Percentiles rank a stretch among this genome's conserved stretches.
Evolutionary conservation across 2,888 invertebrate genomes (phyloP).

Genomic region (Scaeva pyrastri): DNA sequence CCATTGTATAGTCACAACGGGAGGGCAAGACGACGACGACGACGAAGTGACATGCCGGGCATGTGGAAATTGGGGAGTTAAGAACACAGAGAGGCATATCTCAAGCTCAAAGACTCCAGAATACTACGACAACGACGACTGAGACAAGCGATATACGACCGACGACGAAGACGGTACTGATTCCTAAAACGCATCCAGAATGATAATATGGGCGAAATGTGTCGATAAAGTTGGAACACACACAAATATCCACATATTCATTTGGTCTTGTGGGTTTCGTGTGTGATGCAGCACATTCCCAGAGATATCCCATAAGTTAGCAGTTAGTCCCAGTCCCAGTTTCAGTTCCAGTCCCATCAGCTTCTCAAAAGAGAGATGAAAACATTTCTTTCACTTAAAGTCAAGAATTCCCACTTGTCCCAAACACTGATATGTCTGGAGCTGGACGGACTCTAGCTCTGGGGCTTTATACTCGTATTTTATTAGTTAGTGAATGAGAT

Average conservation of each 20-base stretch:
- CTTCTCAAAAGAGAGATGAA: constrained; percentile 26
- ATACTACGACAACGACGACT: constrained; percentile 12
- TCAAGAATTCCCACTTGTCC: constrained; percentile 31
- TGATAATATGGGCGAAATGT: constrained; percentile 53
- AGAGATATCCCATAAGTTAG: constrained; percentile 25
- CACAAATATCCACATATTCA: not conserved
- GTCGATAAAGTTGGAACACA: constrained; percentile 26
- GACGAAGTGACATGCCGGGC: too few relatives aligned
- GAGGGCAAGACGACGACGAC: not conserved
- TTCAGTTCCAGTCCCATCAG: not conserved
- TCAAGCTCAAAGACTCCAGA: constrained; percentile 34
- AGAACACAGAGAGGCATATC: constrained; percentile 25
- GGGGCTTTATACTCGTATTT: too few relatives aligned
- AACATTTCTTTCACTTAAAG: constrained; percentile 52
- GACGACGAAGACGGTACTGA: constrained; percentile 38
- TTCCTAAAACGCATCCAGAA: constrained; percentile 68
- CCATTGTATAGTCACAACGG: constrained; percentile 56
- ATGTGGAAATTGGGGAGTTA: not conserved
- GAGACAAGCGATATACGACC: too few relatives aligned
- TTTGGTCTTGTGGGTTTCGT: too few relatives aligned
- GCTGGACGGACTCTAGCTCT: too few relatives aligned
- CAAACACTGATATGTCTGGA: constrained; percentile 30
- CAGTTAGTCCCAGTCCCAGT: not conserved
- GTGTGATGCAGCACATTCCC: constrained; percentile 6
- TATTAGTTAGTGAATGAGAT: constrained; percentile 50